A percentile compares a stretch with the other conserved stretches of the same genome.
Conservation (phyloP, 1,140 invertebrate genomes). For the Meteorus sp. region DNA sequence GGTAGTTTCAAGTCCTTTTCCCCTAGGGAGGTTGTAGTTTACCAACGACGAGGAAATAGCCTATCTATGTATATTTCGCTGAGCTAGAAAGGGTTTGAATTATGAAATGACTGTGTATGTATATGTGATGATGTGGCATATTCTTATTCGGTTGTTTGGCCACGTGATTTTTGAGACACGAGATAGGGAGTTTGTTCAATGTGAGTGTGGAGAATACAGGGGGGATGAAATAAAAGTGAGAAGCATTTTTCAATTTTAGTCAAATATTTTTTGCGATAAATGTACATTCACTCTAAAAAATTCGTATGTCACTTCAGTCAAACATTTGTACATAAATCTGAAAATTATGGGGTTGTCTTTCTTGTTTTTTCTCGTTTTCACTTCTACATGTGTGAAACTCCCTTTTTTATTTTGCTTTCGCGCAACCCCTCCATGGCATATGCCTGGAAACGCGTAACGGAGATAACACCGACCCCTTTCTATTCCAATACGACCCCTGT, state of each 20-base stretch:
- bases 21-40: neutral
- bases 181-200: no score
- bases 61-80: constrained; percentile 24
- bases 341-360: constrained; percentile 50
- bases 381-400: constrained; percentile 21
- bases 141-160: constrained; percentile 11
- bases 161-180: no score
- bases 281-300: constrained; percentile 41
- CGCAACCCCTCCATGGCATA: constrained; percentile 43
- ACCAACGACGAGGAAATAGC: constrained; percentile 24
- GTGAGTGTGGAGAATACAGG: neutral
- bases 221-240: constrained; percentile 19
- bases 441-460: constrained; percentile 56
- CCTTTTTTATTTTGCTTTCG: no score
- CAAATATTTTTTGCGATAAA: constrained; percentile 50
- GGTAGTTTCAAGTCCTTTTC: constrained; percentile 9
- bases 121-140: constrained; percentile 9
- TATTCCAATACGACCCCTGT: no score
- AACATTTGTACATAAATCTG: constrained; percentile 59
- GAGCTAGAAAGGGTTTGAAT: constrained; percentile 54
- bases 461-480: constrained; percentile 46
- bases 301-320: constrained; percentile 32
- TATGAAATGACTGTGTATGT: constrained; percentile 41
- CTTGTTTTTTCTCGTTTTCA: constrained; percentile 25
- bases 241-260: constrained; percentile 56